phyloP scores from a whole-genome alignment of 2,888 invertebrate genomes.

The Rugalucina vietnamica region DNA sequence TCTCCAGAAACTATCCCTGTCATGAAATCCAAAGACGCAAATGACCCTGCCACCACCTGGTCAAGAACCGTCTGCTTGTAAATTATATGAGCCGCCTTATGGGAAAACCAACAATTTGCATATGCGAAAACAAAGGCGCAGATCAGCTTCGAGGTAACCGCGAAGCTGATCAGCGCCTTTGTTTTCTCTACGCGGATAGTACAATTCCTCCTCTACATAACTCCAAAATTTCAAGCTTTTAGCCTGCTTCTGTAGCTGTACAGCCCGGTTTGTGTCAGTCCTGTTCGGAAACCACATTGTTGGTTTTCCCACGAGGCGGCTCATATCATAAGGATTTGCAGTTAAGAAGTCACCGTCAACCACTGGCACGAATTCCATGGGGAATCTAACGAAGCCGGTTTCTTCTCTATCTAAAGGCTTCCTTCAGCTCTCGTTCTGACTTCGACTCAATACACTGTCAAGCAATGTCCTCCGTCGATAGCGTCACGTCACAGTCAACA shows the following conservation, averaged over 20 bases:
- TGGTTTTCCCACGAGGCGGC: too few species aligned
- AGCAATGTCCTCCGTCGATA: neutral
- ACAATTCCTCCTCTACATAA: too few species aligned
- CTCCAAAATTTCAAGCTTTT: too few species aligned
- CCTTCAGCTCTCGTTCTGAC: neutral
- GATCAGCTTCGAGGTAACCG: too few species aligned
- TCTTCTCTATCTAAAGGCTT: constrained; percentile 14
- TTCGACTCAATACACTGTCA: constrained; percentile 17
- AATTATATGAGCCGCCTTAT: too few species aligned
- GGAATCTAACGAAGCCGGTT: constrained; percentile 5
- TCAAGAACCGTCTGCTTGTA: constrained; percentile 93
- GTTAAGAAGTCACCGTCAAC: constrained; percentile 95
- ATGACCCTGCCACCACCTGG: constrained; percentile 95
- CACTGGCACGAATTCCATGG: constrained; percentile 93
- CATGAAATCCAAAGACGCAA: constrained; percentile 92
- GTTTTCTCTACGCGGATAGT: too few species aligned
- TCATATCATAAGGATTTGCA: constrained; percentile 93
- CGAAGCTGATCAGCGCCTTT: too few species aligned
- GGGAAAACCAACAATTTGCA: too few species aligned
- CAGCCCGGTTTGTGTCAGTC: too few species aligned
- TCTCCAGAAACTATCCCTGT: constrained; percentile 94
- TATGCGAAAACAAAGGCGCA: too few species aligned
- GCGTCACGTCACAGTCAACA: constrained; percentile 3
- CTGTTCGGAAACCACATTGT: too few species aligned
- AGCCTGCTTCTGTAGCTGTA: too few species aligned